These are phyloP conservation scores for Venustaconcha ellipsiformis DNA, from an alignment of 1,140 invertebrate species.

Conservation along the genomic window DNA sequence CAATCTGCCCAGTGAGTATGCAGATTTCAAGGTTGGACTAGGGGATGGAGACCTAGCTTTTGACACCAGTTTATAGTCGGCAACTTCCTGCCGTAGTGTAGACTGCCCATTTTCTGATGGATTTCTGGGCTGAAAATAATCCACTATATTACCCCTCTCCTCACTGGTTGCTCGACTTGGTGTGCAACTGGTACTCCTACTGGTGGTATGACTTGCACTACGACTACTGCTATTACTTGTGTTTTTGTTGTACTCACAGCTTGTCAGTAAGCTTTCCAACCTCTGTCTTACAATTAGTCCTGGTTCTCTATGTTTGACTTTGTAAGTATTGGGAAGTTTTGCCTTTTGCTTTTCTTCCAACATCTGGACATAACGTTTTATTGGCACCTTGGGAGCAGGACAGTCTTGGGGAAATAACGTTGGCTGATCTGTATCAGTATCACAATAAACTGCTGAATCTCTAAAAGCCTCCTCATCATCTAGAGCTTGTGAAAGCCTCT, in stretches of 20 bases:
- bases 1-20: conserved; percentile 17
- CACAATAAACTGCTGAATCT: conserved; percentile 30
- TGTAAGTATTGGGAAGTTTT: neutral
- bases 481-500: conserved; percentile 19
- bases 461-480: conserved; percentile 24
- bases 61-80: no score
- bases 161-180: conserved; percentile 29
- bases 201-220: conserved; percentile 18
- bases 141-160: conserved; percentile 1
- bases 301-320: conserved; percentile 19
- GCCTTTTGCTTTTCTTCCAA: conserved; percentile 24
- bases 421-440: conserved; percentile 11
- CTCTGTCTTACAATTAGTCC: conserved; percentile 25
- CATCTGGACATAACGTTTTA: conserved; percentile 22
- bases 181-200: conserved; percentile 13
- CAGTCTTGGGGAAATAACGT: neutral
- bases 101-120: no score
- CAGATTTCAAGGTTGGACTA: conserved; percentile 9
- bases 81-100: no score
- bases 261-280: conserved; percentile 23
- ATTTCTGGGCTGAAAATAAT: no score
- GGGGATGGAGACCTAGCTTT: neutral
- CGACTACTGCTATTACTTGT: conserved; percentile 22
- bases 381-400: conserved; percentile 4
- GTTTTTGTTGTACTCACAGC: conserved; percentile 9